Percentiles rank a stretch among this genome's conserved stretches.
Conservation (phyloP, 53 echinoderm and acorn worm species). For the Astropecten irregularis region DNA sequence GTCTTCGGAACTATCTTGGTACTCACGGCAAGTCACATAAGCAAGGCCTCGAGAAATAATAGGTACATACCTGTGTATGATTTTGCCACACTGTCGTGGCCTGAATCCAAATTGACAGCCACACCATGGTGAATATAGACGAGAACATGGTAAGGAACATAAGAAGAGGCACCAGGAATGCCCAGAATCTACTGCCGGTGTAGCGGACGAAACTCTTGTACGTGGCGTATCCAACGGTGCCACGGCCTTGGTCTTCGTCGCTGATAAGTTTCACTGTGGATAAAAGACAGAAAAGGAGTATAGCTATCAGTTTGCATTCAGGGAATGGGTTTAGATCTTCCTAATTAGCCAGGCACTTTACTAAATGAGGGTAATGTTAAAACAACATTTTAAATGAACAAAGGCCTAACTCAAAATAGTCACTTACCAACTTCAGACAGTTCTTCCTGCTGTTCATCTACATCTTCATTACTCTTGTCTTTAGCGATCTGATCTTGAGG, state of each 20-base stretch:
- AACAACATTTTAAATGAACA: too few relatives aligned
- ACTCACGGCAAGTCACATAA: too few relatives aligned
- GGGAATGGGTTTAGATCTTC: too few relatives aligned
- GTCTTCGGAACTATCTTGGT: too few relatives aligned
- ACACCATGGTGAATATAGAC: constrained; percentile 58
- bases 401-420: too few relatives aligned
- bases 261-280: constrained; percentile 66
- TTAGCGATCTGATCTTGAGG: neutral
- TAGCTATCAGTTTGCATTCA: too few relatives aligned
- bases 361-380: too few relatives aligned
- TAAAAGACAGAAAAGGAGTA: too few relatives aligned
- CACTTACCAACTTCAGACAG: constrained; percentile 16
- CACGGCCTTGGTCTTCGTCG: constrained; percentile 61
- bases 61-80: neutral
- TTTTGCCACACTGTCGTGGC: constrained; percentile 19
- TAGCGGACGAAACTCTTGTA: constrained; percentile 64
- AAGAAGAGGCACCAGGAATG: constrained; percentile 39
- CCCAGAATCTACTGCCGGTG: constrained; percentile 59
- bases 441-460: constrained; percentile 27
- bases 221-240: constrained; percentile 65
- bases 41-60: too few relatives aligned
- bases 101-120: constrained; percentile 86
- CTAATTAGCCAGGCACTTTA: too few relatives aligned
- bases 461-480: constrained; percentile 8
- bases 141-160: constrained; percentile 38